Evolutionary conservation across 2,888 invertebrate species (phyloP).

Genomic region (Calephelis perditalis): DNA sequence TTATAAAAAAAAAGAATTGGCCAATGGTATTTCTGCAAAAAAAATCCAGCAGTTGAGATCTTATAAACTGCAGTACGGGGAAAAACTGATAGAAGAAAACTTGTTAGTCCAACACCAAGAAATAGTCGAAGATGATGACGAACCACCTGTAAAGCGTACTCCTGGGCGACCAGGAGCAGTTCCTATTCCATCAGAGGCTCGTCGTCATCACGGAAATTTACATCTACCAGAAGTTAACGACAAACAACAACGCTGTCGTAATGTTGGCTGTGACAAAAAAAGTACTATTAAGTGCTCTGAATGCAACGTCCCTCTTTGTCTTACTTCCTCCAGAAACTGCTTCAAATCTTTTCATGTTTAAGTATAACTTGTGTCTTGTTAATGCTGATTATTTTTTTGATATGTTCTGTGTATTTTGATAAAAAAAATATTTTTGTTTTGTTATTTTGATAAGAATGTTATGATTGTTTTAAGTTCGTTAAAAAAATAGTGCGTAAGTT

Average conservation of each 20-base stretch:
- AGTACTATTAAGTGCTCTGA: slow-evolving; percentile 22
- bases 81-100: slow-evolving; percentile 20
- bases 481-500: too few relatives aligned
- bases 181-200: slow-evolving; percentile 15
- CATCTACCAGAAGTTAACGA: slow-evolving; percentile 18
- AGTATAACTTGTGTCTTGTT: slow-evolving; percentile 10
- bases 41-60: slow-evolving; percentile 25
- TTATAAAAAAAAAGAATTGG: slow-evolving; percentile 15
- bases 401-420: slow-evolving; percentile 1
- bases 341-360: slow-evolving; percentile 18
- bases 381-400: slow-evolving; percentile 7
- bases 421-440: too few relatives aligned
- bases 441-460: too few relatives aligned
- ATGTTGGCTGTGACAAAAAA: slow-evolving; percentile 15
- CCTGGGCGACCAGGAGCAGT: slow-evolving; percentile 17
- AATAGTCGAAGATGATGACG: slow-evolving; percentile 15
- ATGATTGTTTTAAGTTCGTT: too few relatives aligned
- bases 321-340: slow-evolving; percentile 20
- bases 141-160: slow-evolving; percentile 17
- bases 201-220: slow-evolving; percentile 16
- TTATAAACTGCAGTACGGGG: slow-evolving; percentile 24
- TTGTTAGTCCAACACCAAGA: slow-evolving; percentile 2
- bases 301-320: slow-evolving; percentile 21
- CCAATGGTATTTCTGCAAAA: slow-evolving; percentile 23
- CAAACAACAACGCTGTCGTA: slow-evolving; percentile 19